Percentiles rank a stretch among this genome's conserved stretches.
phyloP scores from a whole-genome alignment of 2,113 vertebrate species.

The Oxyruncus cristatus region DNA sequence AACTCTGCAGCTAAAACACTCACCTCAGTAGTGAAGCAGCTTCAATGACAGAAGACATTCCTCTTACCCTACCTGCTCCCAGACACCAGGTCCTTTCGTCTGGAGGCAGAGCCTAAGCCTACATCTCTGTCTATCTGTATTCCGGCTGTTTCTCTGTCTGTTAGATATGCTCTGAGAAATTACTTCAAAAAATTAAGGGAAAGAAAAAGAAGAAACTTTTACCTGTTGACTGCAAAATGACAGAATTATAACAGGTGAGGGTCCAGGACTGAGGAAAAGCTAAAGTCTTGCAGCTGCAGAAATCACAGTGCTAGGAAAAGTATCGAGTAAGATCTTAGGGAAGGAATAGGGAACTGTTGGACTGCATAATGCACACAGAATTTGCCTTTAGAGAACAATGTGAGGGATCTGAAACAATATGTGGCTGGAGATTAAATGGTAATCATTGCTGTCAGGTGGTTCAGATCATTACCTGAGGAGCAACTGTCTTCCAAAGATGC shows the following conservation, averaged over 20 bases:
- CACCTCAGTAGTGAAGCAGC: background rate
- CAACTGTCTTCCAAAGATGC: background rate
- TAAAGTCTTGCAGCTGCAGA: background rate
- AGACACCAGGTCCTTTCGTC: background rate
- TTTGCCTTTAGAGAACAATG: background rate
- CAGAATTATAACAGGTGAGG: background rate
- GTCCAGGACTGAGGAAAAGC: background rate
- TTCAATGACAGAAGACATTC: background rate
- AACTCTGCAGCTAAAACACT: background rate
- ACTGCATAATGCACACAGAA: background rate
- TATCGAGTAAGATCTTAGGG: background rate
- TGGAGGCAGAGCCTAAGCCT: background rate
- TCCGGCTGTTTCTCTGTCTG: background rate
- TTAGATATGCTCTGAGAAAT: background rate
- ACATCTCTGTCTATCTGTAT: background rate
- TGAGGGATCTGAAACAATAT: background rate
- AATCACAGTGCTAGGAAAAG: background rate
- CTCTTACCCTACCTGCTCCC: background rate
- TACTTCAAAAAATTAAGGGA: background rate
- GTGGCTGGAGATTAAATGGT: background rate
- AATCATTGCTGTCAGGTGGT: background rate
- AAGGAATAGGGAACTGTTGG: background rate
- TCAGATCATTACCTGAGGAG: background rate
- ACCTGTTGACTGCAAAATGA: background rate
- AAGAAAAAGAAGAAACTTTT: background rate